Conservation (phyloP, 2,113 vertebrate species). For the Scalopus aquaticus region DNA sequence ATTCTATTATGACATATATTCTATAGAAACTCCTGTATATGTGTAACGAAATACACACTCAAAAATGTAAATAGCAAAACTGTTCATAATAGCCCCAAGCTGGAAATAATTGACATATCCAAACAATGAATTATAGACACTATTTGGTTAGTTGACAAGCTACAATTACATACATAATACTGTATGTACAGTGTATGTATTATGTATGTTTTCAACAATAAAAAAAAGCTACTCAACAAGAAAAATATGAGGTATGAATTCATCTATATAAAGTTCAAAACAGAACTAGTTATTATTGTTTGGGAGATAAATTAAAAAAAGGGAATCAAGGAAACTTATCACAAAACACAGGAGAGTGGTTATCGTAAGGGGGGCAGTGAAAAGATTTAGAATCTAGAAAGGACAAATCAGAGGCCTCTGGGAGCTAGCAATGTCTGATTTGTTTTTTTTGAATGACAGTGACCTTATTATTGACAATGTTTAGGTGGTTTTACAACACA, state of each 20-base stretch:
- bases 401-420: neutral
- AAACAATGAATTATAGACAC: conserved; percentile 6
- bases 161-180: neutral
- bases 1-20: neutral
- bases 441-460: conserved; percentile 94
- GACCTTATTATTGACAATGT: conserved; percentile 98
- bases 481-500: conserved; percentile 95
- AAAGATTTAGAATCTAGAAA: neutral
- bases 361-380: neutral
- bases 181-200: neutral
- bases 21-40: neutral
- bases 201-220: neutral
- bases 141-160: neutral
- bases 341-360: neutral
- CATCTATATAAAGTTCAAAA: neutral
- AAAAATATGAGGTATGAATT: neutral
- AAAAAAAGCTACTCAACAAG: neutral
- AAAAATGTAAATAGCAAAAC: conserved; percentile 25
- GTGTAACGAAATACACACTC: neutral
- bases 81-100: neutral
- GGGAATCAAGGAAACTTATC: conserved; percentile 1
- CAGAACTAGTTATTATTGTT: neutral
- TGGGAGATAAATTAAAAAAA: neutral
- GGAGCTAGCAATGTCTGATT: neutral
- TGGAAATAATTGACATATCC: neutral